Evolutionary conservation across 2,113 vertebrate species (phyloP).

Genomic region (Pterocles orientalis): DNA sequence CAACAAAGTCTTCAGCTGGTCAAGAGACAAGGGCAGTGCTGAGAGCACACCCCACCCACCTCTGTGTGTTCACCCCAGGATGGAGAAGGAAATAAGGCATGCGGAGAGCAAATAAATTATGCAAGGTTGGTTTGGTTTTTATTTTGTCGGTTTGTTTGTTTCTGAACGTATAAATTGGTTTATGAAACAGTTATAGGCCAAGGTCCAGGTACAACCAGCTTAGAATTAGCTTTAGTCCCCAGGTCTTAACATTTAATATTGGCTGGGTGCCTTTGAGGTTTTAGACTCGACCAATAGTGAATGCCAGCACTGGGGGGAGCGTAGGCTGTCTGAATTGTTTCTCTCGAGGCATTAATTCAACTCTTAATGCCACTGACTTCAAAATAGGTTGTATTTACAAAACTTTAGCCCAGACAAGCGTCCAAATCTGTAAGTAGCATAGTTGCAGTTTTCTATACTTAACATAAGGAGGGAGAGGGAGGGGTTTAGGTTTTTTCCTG

Average conservation of each 20-base stretch:
- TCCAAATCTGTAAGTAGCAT: constrained; percentile 9
- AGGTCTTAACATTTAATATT: neutral
- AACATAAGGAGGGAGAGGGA: neutral
- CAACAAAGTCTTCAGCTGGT: neutral
- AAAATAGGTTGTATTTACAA: constrained; percentile 24
- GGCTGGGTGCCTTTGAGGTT: neutral
- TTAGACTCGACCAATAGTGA: neutral
- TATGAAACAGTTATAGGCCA: neutral
- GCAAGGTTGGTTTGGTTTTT: constrained; percentile 51
- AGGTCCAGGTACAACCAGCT: neutral
- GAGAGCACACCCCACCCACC: neutral
- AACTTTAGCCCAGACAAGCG: neutral
- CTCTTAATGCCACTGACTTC: neutral
- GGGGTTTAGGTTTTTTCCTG: neutral
- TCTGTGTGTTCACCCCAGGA: neutral
- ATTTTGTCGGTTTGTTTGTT: neutral
- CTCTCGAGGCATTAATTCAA: neutral
- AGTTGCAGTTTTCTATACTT: constrained; percentile 18
- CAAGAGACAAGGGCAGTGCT: neutral
- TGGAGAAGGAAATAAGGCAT: neutral
- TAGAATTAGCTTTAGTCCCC: neutral
- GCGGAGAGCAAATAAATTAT: neutral
- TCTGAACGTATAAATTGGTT: neutral
- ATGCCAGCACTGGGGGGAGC: neutral
- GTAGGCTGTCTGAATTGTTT: neutral